A percentile compares a stretch with the other conserved stretches of the same genome.
These are phyloP conservation scores for Choloepus hoffmanni DNA, from an alignment of 2,113 vertebrate species.

Conservation along the genomic window DNA sequence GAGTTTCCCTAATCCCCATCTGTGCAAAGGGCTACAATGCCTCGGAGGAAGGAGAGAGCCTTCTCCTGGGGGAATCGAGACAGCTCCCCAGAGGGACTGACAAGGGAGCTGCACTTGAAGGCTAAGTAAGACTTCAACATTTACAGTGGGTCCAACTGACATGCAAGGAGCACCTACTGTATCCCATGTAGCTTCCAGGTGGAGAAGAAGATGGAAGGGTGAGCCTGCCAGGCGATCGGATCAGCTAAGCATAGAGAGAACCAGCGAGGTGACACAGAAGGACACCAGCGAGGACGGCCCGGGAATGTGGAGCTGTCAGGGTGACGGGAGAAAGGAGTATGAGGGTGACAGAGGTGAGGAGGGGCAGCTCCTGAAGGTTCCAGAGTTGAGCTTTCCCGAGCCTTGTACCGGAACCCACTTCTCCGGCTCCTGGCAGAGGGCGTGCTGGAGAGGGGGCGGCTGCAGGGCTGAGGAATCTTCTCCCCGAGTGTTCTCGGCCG, in stretches of 20 bases:
- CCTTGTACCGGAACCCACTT: background rate
- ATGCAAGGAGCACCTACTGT: background rate
- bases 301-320: rapidly evolving
- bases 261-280: background rate
- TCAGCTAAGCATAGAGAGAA: background rate
- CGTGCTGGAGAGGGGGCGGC: background rate
- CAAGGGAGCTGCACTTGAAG: background rate
- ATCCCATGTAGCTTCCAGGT: background rate
- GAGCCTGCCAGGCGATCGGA: background rate
- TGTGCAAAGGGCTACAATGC: background rate
- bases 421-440: background rate
- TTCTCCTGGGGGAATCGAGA: background rate
- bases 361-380: background rate
- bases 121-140: background rate
- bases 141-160: rapidly evolving
- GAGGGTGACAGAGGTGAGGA: background rate
- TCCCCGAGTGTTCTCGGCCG: background rate
- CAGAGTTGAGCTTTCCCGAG: background rate
- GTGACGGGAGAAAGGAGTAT: background rate
- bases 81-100: background rate
- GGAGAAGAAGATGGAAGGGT: background rate
- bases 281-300: background rate
- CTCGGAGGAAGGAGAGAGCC: background rate
- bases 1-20: rapidly evolving
- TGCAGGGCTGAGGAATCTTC: background rate